A percentile compares a stretch with the other conserved stretches of the same genome.
These are phyloP conservation scores for Tonatia bakeri DNA, from an alignment of 2,113 vertebrate species.

Conservation along the genomic window DNA sequence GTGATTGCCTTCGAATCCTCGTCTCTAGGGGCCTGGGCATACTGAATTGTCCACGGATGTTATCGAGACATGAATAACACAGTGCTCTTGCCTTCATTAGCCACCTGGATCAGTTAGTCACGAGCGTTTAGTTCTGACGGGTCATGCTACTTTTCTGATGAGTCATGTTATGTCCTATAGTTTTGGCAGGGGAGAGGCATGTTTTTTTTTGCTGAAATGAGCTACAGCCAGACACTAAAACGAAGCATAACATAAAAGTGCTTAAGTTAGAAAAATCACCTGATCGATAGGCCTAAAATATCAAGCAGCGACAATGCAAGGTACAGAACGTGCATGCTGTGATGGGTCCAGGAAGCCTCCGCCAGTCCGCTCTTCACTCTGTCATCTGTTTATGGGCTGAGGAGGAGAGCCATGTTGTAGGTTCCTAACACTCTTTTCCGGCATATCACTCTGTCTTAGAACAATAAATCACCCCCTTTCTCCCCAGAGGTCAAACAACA, in stretches of 20 bases:
- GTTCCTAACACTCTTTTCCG: background rate
- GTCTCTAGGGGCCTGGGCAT: constrained; percentile 23
- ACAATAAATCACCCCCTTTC: background rate
- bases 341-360: background rate
- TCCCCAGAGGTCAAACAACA: background rate
- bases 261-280: constrained; percentile 13
- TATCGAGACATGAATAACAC: constrained; percentile 61
- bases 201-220: constrained; percentile 52
- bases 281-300: constrained; percentile 62
- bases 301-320: background rate
- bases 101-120: constrained; percentile 33
- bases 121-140: constrained; percentile 61
- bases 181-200: constrained; percentile 38
- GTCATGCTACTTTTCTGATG: constrained; percentile 70
- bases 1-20: constrained; percentile 35
- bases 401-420: background rate
- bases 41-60: constrained; percentile 62
- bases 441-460: background rate
- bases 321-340: background rate
- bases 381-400: no score
- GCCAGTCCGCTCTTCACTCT: background rate
- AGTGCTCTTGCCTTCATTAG: constrained; percentile 61
- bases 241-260: constrained; percentile 47
- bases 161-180: constrained; percentile 52
- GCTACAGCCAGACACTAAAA: constrained; percentile 12